Percentiles rank a stretch among this genome's conserved stretches.
These are phyloP conservation scores for Alviniconcha marisindica DNA, from an alignment of 1,140 invertebrate species.

Conservation along the genomic window DNA sequence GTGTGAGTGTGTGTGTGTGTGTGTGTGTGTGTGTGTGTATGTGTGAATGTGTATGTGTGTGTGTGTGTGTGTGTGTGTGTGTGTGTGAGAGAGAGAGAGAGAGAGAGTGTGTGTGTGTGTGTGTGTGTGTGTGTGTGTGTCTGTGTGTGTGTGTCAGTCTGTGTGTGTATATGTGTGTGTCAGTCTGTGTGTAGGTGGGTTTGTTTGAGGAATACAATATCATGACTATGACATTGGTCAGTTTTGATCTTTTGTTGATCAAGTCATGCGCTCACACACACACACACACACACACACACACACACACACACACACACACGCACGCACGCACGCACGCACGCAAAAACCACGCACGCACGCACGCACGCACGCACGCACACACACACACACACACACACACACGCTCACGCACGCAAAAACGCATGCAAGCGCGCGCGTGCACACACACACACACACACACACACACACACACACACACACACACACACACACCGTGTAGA, in stretches of 20 bases:
- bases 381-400: neutral
- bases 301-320: neutral
- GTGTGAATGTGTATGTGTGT: no score
- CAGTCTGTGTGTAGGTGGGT: neutral
- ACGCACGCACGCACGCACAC: neutral
- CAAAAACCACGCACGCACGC: neutral
- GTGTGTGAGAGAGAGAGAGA: no score
- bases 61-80: no score
- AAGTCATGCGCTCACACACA: no score
- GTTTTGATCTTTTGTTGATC: no score
- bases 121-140: no score
- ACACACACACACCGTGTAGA: conserved; percentile 10
- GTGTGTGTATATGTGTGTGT: neutral
- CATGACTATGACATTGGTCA: no score
- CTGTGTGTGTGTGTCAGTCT: neutral
- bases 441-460: neutral
- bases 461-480: conserved; percentile 10
- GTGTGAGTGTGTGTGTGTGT: no score
- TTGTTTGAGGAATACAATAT: no score
- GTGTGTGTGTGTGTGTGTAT: no score
- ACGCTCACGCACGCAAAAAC: neutral
- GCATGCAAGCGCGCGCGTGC: neutral
- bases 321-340: neutral
- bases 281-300: no score
- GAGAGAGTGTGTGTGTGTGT: no score